Evolutionary conservation across 2,888 invertebrate species (phyloP).

Genomic region (Sialis lutaria): DNA sequence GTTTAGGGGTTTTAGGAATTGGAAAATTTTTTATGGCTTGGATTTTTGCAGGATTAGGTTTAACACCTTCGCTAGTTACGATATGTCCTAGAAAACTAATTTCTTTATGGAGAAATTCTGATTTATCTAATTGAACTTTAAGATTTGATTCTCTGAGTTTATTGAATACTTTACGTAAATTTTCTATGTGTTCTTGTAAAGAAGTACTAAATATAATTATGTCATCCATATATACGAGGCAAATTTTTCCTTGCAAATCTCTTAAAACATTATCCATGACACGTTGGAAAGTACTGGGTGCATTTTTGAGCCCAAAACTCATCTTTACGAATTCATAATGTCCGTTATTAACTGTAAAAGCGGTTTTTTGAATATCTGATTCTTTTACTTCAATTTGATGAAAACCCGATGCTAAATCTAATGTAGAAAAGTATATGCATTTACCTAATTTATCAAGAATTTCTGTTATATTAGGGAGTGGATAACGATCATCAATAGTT

Average conservation of each 20-base stretch:
- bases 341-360: conserved; percentile 17
- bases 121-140: conserved; percentile 14
- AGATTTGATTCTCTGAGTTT: conserved; percentile 11
- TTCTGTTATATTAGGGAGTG: conserved; percentile 19
- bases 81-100: conserved; percentile 18
- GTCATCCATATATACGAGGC: conserved; percentile 16
- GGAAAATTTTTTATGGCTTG: conserved; percentile 12
- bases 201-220: conserved; percentile 15
- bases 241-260: conserved; percentile 11
- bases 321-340: conserved; percentile 19
- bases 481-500: conserved; percentile 18
- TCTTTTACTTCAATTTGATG: conserved; percentile 19
- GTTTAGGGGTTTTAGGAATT: conserved; percentile 6
- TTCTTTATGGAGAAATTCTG: conserved; percentile 13
- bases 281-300: conserved; percentile 22
- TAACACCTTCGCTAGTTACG: conserved; percentile 17
- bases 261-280: conserved; percentile 20
- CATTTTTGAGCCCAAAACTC: conserved; percentile 23
- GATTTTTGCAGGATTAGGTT: conserved; percentile 17
- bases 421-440: conserved; percentile 18
- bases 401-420: conserved; percentile 21
- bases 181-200: conserved; percentile 14
- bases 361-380: conserved; percentile 18
- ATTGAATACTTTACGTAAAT: conserved; percentile 12
- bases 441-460: conserved; percentile 20